A percentile compares a stretch with the other conserved stretches of the same genome.
Conservation (phyloP, 1,140 invertebrate species). For the Melitaea cinxia region DNA sequence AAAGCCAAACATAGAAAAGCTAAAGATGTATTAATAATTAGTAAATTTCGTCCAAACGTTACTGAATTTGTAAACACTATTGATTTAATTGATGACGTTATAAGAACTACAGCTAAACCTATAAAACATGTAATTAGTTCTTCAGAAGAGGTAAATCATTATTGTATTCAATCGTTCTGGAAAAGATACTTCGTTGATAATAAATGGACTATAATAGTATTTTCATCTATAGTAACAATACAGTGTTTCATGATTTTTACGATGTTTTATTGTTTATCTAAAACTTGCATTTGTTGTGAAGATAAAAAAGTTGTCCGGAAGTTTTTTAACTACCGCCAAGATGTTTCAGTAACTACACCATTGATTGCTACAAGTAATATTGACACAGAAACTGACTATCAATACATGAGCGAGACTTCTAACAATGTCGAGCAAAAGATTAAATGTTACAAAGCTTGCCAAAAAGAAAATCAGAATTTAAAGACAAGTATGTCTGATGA, state of each 20-base stretch:
- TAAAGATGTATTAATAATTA: conserved; percentile 54
- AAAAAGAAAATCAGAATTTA: conserved; percentile 50
- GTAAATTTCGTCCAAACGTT: conserved; percentile 27
- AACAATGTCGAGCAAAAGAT: conserved; percentile 61
- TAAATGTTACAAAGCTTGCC: conserved; percentile 65
- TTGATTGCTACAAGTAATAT: conserved; percentile 62
- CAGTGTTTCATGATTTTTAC: conserved; percentile 62
- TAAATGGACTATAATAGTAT: conserved; percentile 44
- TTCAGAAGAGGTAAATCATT: not conserved
- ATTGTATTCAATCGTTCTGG: conserved; percentile 1
- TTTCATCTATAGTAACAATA: conserved; percentile 45
- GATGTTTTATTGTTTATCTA: conserved; percentile 52
- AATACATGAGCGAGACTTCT: conserved; percentile 58
- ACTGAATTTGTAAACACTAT: conserved; percentile 14
- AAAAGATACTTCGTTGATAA: conserved; percentile 42
- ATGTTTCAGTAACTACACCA: conserved; percentile 65
- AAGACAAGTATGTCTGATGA: conserved; percentile 68
- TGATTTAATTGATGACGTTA: conserved; percentile 9
- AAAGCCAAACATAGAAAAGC: conserved; percentile 29
- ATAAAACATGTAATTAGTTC: not conserved
- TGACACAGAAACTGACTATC: conserved; percentile 60
- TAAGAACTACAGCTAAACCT: conserved; percentile 7
- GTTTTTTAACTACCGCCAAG: conserved; percentile 61
- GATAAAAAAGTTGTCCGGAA: conserved; percentile 55
- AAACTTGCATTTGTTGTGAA: conserved; percentile 46